Percentiles rank a stretch among this genome's conserved stretches.
These are phyloP conservation scores for Chiloscyllium punctatum DNA, from an alignment of 2,797 vertebrate genomes.

Conservation along the genomic window DNA sequence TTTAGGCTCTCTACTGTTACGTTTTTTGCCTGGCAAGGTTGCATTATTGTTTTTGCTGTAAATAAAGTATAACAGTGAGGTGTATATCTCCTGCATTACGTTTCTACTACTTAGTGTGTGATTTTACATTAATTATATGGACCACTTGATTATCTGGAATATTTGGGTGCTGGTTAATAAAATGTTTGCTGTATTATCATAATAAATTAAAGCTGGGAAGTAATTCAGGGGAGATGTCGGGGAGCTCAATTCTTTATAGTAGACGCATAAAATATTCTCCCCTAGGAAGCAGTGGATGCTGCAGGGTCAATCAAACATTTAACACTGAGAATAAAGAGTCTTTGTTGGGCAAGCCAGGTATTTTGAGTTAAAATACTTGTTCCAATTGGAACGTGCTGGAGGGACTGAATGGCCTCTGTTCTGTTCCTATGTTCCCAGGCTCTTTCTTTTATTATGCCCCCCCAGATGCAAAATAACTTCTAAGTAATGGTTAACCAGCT, in stretches of 20 bases:
- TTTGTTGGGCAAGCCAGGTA: background rate
- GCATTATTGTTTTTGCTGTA: too few relatives aligned
- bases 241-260: background rate
- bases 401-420: background rate
- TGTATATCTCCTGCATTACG: too few relatives aligned
- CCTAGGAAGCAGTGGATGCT: background rate
- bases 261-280: background rate
- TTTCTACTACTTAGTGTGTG: too few relatives aligned
- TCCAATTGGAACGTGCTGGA: background rate
- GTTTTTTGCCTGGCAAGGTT: too few relatives aligned
- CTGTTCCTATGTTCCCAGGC: background rate
- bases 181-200: too few relatives aligned
- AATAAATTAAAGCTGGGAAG: too few relatives aligned
- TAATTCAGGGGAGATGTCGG: background rate
- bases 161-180: too few relatives aligned
- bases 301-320: background rate
- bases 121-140: too few relatives aligned
- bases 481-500: background rate
- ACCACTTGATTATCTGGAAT: too few relatives aligned
- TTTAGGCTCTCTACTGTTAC: too few relatives aligned
- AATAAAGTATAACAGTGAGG: too few relatives aligned
- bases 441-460: background rate
- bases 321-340: background rate
- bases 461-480: background rate
- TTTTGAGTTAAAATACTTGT: background rate